Conservation (phyloP, 2,113 vertebrate species). For the Gavialis gangeticus region DNA sequence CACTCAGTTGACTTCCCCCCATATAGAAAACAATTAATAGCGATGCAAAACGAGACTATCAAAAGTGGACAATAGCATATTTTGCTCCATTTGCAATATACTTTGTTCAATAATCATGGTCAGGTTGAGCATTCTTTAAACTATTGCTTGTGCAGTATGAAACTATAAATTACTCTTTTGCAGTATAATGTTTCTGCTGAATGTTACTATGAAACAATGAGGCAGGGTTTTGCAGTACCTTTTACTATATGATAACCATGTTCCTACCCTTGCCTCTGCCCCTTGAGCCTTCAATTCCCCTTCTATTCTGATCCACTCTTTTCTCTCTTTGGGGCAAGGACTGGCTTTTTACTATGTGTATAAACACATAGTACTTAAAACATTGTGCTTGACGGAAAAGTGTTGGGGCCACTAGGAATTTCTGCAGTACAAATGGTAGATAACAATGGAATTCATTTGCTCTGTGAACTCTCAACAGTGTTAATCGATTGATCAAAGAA, state of each 20-base stretch:
- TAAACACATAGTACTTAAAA: too few species aligned
- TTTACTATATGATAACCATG: neutral
- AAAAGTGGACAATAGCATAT: neutral
- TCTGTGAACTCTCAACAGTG: neutral
- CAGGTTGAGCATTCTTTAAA: neutral
- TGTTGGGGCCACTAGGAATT: neutral
- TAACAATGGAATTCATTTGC: neutral
- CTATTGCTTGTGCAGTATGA: neutral
- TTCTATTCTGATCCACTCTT: neutral
- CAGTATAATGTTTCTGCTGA: neutral
- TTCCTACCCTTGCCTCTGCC: neutral
- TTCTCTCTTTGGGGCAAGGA: neutral
- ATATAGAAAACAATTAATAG: neutral
- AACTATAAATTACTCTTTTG: neutral
- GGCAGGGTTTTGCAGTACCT: neutral
- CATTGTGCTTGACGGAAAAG: too few species aligned
- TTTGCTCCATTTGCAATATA: neutral
- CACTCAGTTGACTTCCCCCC: neutral
- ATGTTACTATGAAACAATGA: neutral
- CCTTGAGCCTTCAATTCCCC: too few species aligned
- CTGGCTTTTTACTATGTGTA: neutral
- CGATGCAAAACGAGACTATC: neutral
- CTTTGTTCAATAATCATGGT: neutral
- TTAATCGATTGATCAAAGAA: neutral
- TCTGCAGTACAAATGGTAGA: neutral